Percentiles rank a stretch among this genome's conserved stretches.
Conservation (phyloP, 1,140 invertebrate genomes). For the Lucilia cuprina region DNA sequence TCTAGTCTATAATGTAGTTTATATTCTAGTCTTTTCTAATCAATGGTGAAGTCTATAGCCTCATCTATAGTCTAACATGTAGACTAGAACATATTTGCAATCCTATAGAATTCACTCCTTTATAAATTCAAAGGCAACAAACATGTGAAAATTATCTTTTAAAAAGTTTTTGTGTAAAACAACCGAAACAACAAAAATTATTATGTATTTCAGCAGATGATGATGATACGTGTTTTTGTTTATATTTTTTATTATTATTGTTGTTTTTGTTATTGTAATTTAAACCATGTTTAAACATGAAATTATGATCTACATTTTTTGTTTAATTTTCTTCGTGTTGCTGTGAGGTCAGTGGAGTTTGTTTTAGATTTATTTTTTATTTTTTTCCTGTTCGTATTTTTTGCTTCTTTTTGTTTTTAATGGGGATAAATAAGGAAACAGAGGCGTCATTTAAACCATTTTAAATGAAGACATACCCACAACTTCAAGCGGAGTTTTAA, state of each 20-base stretch:
- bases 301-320: constrained; percentile 15
- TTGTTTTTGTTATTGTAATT: neutral
- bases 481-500: neutral
- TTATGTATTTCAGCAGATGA: neutral
- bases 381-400: neutral
- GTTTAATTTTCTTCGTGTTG: neutral
- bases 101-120: neutral
- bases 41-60: no score
- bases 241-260: neutral
- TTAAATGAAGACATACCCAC: neutral
- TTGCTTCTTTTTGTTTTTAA: neutral
- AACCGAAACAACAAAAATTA: neutral
- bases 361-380: neutral
- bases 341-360: neutral
- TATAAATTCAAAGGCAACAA: neutral
- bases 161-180: neutral
- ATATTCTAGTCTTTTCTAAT: no score
- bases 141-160: neutral
- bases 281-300: constrained; percentile 7
- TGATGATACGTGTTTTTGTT: neutral
- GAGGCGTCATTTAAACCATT: neutral
- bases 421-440: neutral
- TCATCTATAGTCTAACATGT: no score
- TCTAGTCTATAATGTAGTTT: no score
- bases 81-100: no score